phyloP scores from a whole-genome alignment of 2,113 vertebrate genomes.

The Caretta caretta region DNA sequence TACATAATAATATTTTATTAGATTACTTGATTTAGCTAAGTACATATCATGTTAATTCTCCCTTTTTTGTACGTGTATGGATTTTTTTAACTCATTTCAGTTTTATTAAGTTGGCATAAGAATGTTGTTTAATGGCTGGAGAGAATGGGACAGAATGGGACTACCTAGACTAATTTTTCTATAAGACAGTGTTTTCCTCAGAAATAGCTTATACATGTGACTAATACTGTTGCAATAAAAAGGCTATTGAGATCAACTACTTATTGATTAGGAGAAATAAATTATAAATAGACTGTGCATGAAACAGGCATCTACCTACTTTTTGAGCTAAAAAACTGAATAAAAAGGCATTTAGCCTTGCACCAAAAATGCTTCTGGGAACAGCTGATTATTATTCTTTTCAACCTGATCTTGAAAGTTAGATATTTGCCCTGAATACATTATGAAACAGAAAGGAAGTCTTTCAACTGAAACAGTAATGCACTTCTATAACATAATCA shows the following conservation, averaged over 20 bases:
- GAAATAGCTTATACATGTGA: neutral
- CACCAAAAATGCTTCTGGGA: conserved; percentile 27
- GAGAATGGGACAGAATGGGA: neutral
- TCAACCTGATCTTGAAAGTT: conserved; percentile 7
- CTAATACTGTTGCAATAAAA: neutral
- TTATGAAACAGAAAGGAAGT: neutral
- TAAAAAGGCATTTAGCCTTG: conserved; percentile 29
- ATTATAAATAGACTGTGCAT: neutral
- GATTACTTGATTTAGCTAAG: neutral
- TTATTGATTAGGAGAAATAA: neutral
- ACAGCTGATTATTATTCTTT: conserved; percentile 15
- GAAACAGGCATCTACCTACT: neutral
- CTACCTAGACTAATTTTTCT: neutral
- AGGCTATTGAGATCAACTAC: neutral
- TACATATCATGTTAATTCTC: neutral
- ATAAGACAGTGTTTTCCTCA: neutral
- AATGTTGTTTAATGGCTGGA: neutral
- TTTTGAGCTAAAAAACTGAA: neutral
- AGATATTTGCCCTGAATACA: neutral
- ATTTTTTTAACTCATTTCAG: neutral
- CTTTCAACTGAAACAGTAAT: conserved; percentile 9
- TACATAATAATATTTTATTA: neutral
- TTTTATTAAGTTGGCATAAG: neutral
- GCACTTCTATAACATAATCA: neutral
- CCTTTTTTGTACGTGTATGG: neutral